Evolutionary conservation across 2,888 invertebrate genomes (phyloP).

Genomic region (Meloe dianella): DNA sequence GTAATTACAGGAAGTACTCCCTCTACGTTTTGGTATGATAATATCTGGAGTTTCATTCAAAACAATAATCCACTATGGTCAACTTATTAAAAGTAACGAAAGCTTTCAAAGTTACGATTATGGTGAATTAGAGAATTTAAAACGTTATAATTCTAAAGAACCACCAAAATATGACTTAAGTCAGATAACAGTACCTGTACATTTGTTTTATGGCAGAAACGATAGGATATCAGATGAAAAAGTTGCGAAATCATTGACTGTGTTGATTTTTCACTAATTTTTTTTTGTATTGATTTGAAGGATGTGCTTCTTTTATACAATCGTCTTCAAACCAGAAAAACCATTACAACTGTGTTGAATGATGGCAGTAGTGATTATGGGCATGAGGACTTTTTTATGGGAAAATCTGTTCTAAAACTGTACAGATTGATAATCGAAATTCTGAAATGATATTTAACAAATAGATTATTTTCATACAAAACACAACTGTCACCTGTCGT

Average conservation of each 20-base stretch:
- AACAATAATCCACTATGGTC: constrained; percentile 70
- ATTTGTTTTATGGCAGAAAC: constrained; percentile 68
- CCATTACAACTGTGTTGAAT: not conserved
- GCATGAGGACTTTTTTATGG: not conserved
- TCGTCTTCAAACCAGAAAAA: constrained; percentile 15
- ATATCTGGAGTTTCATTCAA: constrained; percentile 75
- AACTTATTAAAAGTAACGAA: constrained; percentile 60
- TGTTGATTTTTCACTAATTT: no score
- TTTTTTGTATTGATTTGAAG: constrained; percentile 23
- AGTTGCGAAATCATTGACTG: constrained; percentile 44
- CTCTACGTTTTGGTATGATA: constrained; percentile 67
- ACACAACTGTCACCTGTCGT: no score
- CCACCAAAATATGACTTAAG: constrained; percentile 68
- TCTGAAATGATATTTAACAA: not conserved
- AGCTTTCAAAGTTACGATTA: constrained; percentile 67
- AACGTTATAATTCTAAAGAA: constrained; percentile 60
- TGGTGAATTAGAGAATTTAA: constrained; percentile 63
- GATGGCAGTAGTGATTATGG: not conserved
- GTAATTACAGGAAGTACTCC: constrained; percentile 63
- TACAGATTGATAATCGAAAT: not conserved
- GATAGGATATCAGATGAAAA: constrained; percentile 71
- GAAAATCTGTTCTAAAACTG: not conserved
- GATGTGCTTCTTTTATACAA: constrained; percentile 30
- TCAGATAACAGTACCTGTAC: constrained; percentile 66
- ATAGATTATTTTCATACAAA: no score